A percentile compares a stretch with the other conserved stretches of the same genome.
These are phyloP conservation scores for Parnassius glacialis DNA, from an alignment of 2,888 invertebrate species.

Conservation along the genomic window DNA sequence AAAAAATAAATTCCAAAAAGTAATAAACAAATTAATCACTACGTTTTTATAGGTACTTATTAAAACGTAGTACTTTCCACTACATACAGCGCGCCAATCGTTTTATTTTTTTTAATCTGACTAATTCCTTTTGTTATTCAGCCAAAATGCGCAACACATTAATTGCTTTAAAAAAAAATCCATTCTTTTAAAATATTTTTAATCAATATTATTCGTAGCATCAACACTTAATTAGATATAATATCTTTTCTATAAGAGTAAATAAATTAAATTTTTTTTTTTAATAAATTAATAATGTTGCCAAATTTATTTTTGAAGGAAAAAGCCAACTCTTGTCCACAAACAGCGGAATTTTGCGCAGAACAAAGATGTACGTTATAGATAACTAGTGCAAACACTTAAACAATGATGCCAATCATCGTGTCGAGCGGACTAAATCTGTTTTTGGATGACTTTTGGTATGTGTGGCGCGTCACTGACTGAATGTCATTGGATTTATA, in stretches of 20 bases:
- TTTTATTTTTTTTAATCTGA: constrained; percentile 15
- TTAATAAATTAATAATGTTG: constrained; percentile 21
- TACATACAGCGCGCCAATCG: constrained; percentile 7
- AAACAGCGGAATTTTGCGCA: constrained; percentile 34
- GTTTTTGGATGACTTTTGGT: constrained; percentile 80
- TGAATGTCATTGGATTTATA: constrained; percentile 81
- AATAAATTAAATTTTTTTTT: constrained; percentile 1
- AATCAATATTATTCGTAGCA: no score
- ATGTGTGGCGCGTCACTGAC: constrained; percentile 76
- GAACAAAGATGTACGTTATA: constrained; percentile 32
- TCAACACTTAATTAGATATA: no score
- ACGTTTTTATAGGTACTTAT: no score
- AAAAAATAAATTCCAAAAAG: no score
- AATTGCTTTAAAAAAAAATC: constrained; percentile 5
- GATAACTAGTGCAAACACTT: constrained; percentile 59
- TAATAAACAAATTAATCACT: no score
- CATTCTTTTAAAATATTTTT: no score
- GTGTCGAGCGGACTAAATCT: constrained; percentile 73
- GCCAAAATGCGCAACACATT: constrained; percentile 19
- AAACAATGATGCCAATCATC: constrained; percentile 75
- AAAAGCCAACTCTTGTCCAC: constrained; percentile 48
- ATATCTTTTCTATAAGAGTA: background rate
- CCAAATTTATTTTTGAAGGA: constrained; percentile 44
- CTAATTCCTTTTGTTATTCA: constrained; percentile 6
- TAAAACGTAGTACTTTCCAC: no score